phyloP scores from a whole-genome alignment of 2,888 invertebrate species.

The Neelides folsomi region DNA sequence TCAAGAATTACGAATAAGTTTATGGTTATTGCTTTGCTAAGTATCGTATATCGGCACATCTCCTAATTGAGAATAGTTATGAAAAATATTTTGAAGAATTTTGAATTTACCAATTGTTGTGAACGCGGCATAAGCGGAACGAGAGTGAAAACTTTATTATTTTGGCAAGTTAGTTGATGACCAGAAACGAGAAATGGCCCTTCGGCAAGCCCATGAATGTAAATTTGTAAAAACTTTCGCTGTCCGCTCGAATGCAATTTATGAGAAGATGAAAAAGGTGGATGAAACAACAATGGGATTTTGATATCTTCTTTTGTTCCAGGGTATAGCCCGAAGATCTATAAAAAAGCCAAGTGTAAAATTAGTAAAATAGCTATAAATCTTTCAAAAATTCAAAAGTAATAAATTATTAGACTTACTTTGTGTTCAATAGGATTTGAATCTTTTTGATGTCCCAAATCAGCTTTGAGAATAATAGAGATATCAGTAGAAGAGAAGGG shows the following conservation, averaged over 20 bases:
- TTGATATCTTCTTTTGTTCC: slow-evolving; percentile 47
- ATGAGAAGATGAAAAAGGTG: slow-evolving; percentile 67
- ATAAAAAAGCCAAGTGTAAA: background rate
- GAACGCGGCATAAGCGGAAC: slow-evolving; percentile 54
- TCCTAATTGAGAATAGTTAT: too few species aligned
- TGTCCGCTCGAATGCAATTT: slow-evolving; percentile 63
- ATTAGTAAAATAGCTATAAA: slow-evolving; percentile 2
- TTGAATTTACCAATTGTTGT: slow-evolving; percentile 35
- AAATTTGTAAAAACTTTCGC: slow-evolving; percentile 73
- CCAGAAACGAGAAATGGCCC: slow-evolving; percentile 18
- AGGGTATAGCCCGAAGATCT: background rate
- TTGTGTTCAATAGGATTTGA: slow-evolving; percentile 59
- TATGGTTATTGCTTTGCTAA: too few species aligned
- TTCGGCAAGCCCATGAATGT: slow-evolving; percentile 39
- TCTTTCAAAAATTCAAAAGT: too few species aligned
- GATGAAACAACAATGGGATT: slow-evolving; percentile 63
- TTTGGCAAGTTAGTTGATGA: slow-evolving; percentile 24
- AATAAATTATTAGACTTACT: slow-evolving; percentile 38
- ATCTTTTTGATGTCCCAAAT: slow-evolving; percentile 57
- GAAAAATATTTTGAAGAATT: slow-evolving; percentile 8
- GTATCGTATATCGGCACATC: too few species aligned
- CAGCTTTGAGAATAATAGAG: slow-evolving; percentile 55
- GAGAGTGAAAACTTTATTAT: slow-evolving; percentile 36
- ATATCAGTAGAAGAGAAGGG: slow-evolving; percentile 54
- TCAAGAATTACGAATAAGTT: too few species aligned